Evolutionary conservation across 2,113 vertebrate genomes (phyloP).

Genomic region (Etheostoma spectabile): DNA sequence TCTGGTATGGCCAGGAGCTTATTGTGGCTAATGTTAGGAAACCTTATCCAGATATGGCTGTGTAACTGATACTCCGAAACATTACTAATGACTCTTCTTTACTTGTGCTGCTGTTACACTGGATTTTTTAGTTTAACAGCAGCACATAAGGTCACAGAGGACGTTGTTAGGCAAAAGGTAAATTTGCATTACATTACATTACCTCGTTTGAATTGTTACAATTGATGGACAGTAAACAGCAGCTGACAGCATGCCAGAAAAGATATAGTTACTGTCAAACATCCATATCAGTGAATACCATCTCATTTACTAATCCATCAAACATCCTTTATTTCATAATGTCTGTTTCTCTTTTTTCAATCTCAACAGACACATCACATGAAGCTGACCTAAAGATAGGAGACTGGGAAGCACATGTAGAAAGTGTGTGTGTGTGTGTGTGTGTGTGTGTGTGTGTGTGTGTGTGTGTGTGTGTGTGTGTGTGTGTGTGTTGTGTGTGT

Average conservation of each 20-base stretch:
- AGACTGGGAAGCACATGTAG: conserved; percentile 38
- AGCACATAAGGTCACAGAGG: conserved; percentile 7
- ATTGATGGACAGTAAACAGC: neutral
- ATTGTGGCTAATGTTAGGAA: neutral
- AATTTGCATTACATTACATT: neutral
- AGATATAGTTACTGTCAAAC: conserved; percentile 1
- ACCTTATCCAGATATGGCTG: neutral
- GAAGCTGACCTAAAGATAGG: conserved; percentile 25
- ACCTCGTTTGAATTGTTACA: neutral
- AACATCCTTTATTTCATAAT: conserved; percentile 11
- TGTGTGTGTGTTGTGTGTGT: conserved; percentile 14
- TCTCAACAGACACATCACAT: conserved; percentile 41
- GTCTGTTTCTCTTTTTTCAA: conserved; percentile 7
- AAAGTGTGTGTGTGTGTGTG: conserved; percentile 1
- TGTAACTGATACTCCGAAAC: neutral
- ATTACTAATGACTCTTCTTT: neutral
- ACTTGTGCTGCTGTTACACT: neutral
- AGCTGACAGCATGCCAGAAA: conserved; percentile 1
- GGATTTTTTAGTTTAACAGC: neutral
- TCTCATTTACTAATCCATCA: conserved; percentile 43
- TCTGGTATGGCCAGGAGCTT: neutral
- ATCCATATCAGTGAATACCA: neutral
- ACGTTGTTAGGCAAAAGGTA: neutral
- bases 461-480: conserved; percentile 20
- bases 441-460: conserved; percentile 18